These are phyloP conservation scores for Bucorvus abyssinicus DNA, from an alignment of 2,797 vertebrate species.

Conservation along the genomic window DNA sequence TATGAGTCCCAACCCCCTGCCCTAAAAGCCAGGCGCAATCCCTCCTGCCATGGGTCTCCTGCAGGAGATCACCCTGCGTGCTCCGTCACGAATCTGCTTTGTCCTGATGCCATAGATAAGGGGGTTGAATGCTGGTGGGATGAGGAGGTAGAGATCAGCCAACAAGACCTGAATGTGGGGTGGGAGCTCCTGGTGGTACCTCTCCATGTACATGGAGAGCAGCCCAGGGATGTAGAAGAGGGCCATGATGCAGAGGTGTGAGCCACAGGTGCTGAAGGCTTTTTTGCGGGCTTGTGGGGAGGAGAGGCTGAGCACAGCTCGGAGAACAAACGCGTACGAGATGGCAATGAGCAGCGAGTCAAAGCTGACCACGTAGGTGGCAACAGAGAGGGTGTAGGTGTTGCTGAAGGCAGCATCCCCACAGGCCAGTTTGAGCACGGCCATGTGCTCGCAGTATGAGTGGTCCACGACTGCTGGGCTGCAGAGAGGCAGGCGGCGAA, in stretches of 20 bases:
- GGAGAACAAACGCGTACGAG: conserved; percentile 56
- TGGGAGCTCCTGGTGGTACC: conserved; percentile 46
- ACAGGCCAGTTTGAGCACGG: conserved; percentile 58
- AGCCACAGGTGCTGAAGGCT: conserved; percentile 62
- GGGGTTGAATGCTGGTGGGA: conserved; percentile 67
- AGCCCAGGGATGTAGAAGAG: conserved; percentile 62
- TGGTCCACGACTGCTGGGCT: conserved; percentile 4
- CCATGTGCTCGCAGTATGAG: conserved; percentile 67
- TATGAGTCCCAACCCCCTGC: neutral
- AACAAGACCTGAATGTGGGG: conserved; percentile 43
- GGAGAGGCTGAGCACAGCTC: conserved; percentile 43
- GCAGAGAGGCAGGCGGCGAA: conserved; percentile 49
- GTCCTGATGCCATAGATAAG: conserved; percentile 66
- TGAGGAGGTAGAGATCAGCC: conserved; percentile 57
- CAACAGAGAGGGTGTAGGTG: conserved; percentile 44
- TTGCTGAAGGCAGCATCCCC: neutral
- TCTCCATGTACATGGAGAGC: conserved; percentile 53
- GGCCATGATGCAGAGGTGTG: conserved; percentile 60
- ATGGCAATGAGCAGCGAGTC: conserved; percentile 53
- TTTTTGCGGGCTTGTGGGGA: conserved; percentile 55
- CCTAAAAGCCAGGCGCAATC: neutral
- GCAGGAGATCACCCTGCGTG: neutral
- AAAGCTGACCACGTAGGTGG: conserved; percentile 15
- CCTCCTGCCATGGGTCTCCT: neutral
- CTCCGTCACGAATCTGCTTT: conserved; percentile 56